Conservation (phyloP, 2,888 invertebrate species). For the Xanthostigma xanthostigma region DNA sequence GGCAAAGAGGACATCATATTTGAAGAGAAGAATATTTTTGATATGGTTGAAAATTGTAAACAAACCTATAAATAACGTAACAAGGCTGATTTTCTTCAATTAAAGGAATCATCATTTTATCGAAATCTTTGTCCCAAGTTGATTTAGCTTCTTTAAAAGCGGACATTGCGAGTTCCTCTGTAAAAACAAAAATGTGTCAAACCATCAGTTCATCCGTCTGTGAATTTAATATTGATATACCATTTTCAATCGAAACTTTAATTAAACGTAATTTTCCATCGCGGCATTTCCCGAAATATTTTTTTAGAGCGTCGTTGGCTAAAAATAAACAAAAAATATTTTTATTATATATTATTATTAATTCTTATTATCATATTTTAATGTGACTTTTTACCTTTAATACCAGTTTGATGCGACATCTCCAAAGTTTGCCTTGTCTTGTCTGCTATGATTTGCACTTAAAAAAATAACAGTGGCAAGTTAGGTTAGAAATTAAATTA, state of each 20-base stretch:
- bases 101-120: conserved; percentile 52
- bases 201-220: neutral
- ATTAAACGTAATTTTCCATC: conserved; percentile 65
- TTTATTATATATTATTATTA: conserved; percentile 6
- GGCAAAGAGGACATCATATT: too few relatives aligned
- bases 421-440: too few relatives aligned
- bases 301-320: conserved; percentile 73
- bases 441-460: too few relatives aligned
- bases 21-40: neutral
- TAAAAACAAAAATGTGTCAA: conserved; percentile 12
- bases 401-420: conserved; percentile 87
- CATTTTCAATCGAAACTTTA: conserved; percentile 77
- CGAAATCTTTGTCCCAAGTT: conserved; percentile 77
- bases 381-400: conserved; percentile 47
- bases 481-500: too few relatives aligned
- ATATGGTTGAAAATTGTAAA: neutral
- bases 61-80: conserved; percentile 72
- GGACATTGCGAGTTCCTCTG: conserved; percentile 62
- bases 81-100: conserved; percentile 73
- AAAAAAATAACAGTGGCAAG: too few relatives aligned
- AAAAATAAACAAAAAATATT: conserved; percentile 21
- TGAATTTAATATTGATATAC: conserved; percentile 29
- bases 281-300: conserved; percentile 68
- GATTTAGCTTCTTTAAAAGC: conserved; percentile 49
- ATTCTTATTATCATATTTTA: conserved; percentile 4